These are phyloP conservation scores for Pipistrellus pygmaeus DNA, from an alignment of 2,797 vertebrate species.

Conservation along the genomic window DNA sequence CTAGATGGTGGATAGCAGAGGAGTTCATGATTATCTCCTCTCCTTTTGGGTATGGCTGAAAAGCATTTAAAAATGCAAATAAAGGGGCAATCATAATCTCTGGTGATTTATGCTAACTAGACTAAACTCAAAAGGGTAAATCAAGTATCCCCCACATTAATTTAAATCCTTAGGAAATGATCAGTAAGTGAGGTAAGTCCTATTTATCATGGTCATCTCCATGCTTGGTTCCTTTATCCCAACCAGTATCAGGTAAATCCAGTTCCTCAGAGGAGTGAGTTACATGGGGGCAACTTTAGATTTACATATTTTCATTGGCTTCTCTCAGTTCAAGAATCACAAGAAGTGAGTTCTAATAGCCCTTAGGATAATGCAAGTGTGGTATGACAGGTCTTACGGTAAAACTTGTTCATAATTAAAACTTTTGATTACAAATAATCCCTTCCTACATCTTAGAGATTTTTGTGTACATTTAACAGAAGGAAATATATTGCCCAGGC, in stretches of 20 bases:
- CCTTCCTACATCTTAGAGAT: neutral
- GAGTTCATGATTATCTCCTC: neutral
- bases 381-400: neutral
- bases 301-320: neutral
- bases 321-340: slow-evolving; percentile 54
- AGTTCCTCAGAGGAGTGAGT: slow-evolving; percentile 1
- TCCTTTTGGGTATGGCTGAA: neutral
- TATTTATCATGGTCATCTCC: neutral
- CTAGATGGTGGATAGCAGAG: neutral
- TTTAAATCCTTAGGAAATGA: slow-evolving; percentile 31
- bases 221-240: neutral
- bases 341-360: neutral
- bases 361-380: neutral
- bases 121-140: neutral
- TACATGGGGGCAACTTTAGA: neutral
- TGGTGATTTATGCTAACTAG: neutral
- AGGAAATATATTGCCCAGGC: neutral
- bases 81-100: neutral
- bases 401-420: slow-evolving; percentile 46
- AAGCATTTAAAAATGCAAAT: neutral
- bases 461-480: slow-evolving; percentile 33
- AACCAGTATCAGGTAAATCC: neutral
- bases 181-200: neutral
- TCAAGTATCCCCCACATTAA: neutral
- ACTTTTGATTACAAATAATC: neutral